Base-by-base conservation (phyloP, 2,113 vertebrate species). In the Tinamus guttatus region DNA sequence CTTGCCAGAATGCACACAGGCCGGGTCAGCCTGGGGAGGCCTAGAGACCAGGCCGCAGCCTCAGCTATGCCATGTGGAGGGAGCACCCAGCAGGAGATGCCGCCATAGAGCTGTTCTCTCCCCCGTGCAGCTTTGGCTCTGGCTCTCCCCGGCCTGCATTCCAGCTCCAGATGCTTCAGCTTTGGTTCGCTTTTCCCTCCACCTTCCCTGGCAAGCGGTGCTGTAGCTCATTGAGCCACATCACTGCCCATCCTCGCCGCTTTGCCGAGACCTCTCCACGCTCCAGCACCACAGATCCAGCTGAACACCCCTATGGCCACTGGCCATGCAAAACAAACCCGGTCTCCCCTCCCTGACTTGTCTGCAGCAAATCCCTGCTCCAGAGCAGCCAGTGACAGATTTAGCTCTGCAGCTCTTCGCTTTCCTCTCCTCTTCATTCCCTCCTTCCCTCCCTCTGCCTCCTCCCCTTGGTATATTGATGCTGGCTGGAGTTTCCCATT, bases 401-500 rank as follows among this genome's bases (percentile, higher is more conserved):
- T 64, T 79, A 95, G 91, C 94, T 56, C 45, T 47, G 19, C 19
- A 13, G 75, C 85, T 94, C 74, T 54, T 94, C 3, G 2, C 74
- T 78, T 47, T 21, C 70, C 28, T 41, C 51, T 77, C 10, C 79
- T 79, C 60, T 85, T 89, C 73, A 95, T 74, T 96, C 94, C 82
- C 84, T 83, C 64, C 73, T 96, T 69, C 47, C 9, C 58, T 52
- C 12, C 25, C 73, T 36, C 7, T 32, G 67, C 67, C 89, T 10
- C 60, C 52, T 34, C 78, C 85, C 94, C 89, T 97, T 45, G 41
- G 82, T 93, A 65, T 91, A 96, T 80, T 92, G 94, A 71, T 81
- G 77, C 79, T 98, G 97, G 97, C 88, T 97, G 95, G 96, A 97
- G 92, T 96, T 98, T 98, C 96, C 97, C 96, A 98, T 98, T 98